A percentile compares a stretch with the other conserved stretches of the same genome.
phyloP scores from a whole-genome alignment of 2,113 vertebrate species.

The Channa maculata region DNA sequence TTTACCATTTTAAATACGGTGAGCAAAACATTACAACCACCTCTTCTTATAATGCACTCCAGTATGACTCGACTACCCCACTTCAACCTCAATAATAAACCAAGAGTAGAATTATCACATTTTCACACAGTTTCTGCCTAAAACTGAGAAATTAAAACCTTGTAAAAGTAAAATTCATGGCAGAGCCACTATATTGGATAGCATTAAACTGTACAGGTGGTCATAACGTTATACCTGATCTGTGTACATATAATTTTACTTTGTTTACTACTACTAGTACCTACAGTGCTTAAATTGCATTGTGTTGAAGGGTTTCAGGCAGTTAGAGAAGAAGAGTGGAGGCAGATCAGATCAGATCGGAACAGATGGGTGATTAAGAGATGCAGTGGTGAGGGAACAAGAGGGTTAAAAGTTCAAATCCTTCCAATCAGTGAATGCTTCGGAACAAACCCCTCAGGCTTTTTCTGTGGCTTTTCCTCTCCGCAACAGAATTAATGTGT shows the following conservation, averaged over 20 bases:
- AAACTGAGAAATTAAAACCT: too few species aligned
- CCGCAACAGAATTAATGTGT: constrained; percentile 6
- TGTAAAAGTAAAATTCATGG: too few species aligned
- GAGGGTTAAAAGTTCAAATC: constrained; percentile 52
- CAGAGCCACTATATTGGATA: too few species aligned
- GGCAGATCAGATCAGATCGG: constrained; percentile 7
- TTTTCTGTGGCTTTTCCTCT: constrained; percentile 24
- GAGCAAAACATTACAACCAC: too few species aligned
- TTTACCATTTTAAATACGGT: too few species aligned
- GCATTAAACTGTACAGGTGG: too few species aligned
- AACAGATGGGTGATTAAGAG: constrained; percentile 38
- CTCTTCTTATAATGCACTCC: too few species aligned
- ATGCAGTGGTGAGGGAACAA: constrained; percentile 12
- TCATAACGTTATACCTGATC: too few species aligned
- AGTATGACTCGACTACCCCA: too few species aligned
- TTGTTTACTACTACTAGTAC: neutral
- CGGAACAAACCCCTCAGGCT: constrained; percentile 43
- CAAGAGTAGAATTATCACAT: too few species aligned
- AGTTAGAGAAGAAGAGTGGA: constrained; percentile 22
- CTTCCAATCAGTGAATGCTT: constrained; percentile 35
- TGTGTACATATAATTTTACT: neutral
- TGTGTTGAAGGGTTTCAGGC: neutral
- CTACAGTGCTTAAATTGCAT: neutral
- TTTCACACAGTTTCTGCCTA: too few species aligned
- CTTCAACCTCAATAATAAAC: too few species aligned